phyloP scores from a whole-genome alignment of 2,888 invertebrate genomes.

The Anticlea derivata region DNA sequence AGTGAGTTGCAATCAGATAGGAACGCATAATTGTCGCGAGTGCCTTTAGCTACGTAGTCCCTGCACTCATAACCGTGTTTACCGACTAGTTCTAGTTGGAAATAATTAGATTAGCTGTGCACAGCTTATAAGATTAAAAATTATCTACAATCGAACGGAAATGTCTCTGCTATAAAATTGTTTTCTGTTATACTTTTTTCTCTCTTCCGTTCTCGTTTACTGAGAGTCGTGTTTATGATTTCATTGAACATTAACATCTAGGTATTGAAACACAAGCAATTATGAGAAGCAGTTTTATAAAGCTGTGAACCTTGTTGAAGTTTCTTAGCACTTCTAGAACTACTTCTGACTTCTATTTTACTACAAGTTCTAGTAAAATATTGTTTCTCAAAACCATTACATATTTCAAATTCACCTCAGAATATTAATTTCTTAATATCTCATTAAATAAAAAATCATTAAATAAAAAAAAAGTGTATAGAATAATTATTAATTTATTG shows the following conservation, averaged over 20 bases:
- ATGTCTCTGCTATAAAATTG: conserved; percentile 68
- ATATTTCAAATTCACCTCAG: too few species aligned
- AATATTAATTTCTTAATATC: too few species aligned
- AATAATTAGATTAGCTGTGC: conserved; percentile 66
- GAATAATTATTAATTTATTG: too few species aligned
- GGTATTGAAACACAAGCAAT: conserved; percentile 30
- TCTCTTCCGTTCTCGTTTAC: conserved; percentile 64
- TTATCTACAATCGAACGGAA: conserved; percentile 66
- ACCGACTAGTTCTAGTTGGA: conserved; percentile 57
- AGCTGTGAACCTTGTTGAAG: conserved; percentile 30
- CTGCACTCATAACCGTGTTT: conserved; percentile 58
- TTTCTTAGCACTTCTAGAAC: conserved; percentile 25
- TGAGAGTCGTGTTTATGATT: conserved; percentile 53
- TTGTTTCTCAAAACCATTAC: too few species aligned
- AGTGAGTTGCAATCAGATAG: conserved; percentile 50
- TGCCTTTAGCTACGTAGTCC: conserved; percentile 40
- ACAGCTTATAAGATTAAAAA: conserved; percentile 60
- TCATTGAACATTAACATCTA: conserved; percentile 50
- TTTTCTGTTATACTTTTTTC: conserved; percentile 64
- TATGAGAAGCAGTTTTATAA: conserved; percentile 26
- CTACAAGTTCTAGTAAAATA: too few species aligned
- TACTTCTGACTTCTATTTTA: too few species aligned
- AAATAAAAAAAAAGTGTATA: too few species aligned
- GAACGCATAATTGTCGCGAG: conserved; percentile 53
- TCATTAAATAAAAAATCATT: too few species aligned